Conservation (phyloP, 1,140 invertebrate species). For the Bilobella aurantiaca region DNA sequence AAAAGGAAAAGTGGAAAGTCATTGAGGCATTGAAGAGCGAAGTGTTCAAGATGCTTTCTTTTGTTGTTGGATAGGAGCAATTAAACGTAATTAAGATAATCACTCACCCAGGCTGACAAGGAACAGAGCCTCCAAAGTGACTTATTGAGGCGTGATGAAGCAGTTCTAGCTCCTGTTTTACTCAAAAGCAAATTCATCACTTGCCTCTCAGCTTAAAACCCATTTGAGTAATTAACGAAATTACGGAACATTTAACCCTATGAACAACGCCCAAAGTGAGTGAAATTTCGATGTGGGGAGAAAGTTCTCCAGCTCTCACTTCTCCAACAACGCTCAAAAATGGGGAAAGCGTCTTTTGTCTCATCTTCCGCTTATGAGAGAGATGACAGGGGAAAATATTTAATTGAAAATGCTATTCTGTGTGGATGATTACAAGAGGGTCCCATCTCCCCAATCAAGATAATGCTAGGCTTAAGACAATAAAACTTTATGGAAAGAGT, state of each 20-base stretch:
- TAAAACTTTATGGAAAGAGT: background rate
- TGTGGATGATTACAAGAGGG: background rate
- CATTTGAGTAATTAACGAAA: background rate
- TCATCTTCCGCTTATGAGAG: too few species aligned
- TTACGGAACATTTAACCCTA: background rate
- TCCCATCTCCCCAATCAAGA: conserved; percentile 4
- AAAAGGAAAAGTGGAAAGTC: background rate
- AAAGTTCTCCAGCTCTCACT: too few species aligned
- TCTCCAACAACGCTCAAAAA: too few species aligned
- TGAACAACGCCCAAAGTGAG: background rate
- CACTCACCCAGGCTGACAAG: background rate
- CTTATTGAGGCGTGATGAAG: background rate
- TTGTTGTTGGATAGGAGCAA: background rate
- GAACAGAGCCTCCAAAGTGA: background rate
- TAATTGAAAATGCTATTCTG: conserved; percentile 1
- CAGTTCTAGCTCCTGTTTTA: background rate
- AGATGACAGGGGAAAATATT: background rate
- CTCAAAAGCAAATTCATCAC: background rate
- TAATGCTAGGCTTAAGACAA: conserved; percentile 3
- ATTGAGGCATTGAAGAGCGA: background rate
- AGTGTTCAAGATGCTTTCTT: background rate
- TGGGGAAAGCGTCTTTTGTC: too few species aligned
- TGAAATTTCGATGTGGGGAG: background rate
- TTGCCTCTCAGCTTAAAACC: background rate
- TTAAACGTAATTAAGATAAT: conserved; percentile 3